Conservation (phyloP, 2,888 invertebrate genomes). For the Calameuta idolon region DNA sequence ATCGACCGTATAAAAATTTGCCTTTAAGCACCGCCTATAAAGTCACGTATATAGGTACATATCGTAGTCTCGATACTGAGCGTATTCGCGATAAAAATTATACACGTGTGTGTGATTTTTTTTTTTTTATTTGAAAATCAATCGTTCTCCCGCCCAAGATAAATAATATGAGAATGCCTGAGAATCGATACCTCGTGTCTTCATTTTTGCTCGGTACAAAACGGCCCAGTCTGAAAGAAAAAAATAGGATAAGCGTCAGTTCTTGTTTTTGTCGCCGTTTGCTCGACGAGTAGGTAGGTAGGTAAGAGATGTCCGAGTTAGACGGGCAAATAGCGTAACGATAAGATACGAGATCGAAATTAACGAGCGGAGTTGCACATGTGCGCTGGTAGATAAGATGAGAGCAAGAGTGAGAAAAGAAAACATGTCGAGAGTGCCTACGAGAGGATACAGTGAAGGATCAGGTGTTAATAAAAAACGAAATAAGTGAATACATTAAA, state of each 20-base stretch:
- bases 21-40: background rate
- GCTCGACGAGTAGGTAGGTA: background rate
- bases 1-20: background rate
- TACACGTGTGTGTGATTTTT: no score
- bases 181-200: conserved; percentile 49
- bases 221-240: conserved; percentile 56
- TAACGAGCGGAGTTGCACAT: background rate
- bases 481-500: background rate
- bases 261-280: conserved; percentile 14
- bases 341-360: background rate
- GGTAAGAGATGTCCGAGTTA: background rate
- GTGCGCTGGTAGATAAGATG: background rate
- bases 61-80: conserved; percentile 14
- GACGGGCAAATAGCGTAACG: background rate
- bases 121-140: background rate
- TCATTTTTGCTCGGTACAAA: conserved; percentile 52
- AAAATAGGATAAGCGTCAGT: conserved; percentile 47
- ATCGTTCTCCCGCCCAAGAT: background rate
- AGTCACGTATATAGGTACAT: background rate
- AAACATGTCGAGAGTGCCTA: background rate
- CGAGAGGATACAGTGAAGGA: background rate
- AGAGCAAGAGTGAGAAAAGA: background rate
- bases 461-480: background rate
- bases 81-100: background rate
- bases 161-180: conserved; percentile 8